phyloP scores from a whole-genome alignment of 2,888 invertebrate genomes.

The Teleiodes luculella region DNA sequence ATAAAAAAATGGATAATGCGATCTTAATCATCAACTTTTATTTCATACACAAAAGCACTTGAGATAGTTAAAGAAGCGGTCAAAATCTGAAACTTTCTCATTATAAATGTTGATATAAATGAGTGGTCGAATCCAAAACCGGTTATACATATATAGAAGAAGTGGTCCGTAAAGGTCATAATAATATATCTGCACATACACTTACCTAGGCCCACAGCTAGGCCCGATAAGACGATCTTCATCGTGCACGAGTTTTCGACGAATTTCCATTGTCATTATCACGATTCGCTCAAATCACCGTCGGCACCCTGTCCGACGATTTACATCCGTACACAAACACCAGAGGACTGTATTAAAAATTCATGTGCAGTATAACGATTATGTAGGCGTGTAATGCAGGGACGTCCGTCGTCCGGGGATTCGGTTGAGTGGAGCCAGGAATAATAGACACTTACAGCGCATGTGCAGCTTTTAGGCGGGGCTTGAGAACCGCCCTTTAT shows the following conservation, averaged over 20 bases:
- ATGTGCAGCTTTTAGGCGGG: conserved; percentile 64
- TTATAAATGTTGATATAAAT: too few species aligned
- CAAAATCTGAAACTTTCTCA: too few species aligned
- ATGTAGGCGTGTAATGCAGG: conserved; percentile 73
- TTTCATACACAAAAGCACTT: neutral
- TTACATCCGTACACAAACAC: conserved; percentile 42
- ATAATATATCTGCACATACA: too few species aligned
- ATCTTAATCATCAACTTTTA: neutral
- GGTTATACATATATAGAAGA: too few species aligned
- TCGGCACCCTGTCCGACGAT: conserved; percentile 16
- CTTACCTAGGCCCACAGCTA: neutral
- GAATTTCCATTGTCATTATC: neutral
- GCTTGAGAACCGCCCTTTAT: conserved; percentile 49
- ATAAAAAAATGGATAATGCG: neutral
- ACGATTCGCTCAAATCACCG: conserved; percentile 14
- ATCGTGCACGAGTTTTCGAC: neutral
- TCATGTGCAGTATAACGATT: conserved; percentile 71
- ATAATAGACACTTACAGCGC: conserved; percentile 47
- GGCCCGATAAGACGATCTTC: neutral
- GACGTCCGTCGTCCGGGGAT: conserved; percentile 44
- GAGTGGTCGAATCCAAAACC: too few species aligned
- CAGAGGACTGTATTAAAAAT: conserved; percentile 62
- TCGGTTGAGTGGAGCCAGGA: conserved; percentile 26
- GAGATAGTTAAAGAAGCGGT: too few species aligned
- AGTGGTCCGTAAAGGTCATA: too few species aligned